Conservation (phyloP, 37 sponge, comb jelly and placozoan genomes). For the Spongilla lacustris region DNA sequence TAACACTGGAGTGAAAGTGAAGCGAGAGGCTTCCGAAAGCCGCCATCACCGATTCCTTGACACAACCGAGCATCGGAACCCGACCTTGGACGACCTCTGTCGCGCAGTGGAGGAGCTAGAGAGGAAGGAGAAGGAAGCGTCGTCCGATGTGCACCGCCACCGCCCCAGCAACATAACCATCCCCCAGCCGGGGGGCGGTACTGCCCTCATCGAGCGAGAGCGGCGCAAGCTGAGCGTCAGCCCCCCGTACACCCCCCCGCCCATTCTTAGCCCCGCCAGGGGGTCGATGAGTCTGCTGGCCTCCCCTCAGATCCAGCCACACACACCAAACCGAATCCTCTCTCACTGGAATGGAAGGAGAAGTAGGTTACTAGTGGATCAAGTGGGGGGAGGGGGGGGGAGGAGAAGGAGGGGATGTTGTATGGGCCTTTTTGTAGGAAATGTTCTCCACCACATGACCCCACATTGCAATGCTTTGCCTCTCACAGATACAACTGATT, state of each 20-base stretch:
- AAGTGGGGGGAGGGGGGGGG: neutral
- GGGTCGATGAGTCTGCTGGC: conserved; percentile 48
- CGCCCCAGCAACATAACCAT: conserved; percentile 58
- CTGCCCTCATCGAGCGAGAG: conserved; percentile 33
- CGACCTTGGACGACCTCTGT: conserved; percentile 73
- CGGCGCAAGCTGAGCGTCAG: conserved; percentile 35
- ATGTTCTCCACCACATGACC: too few relatives aligned
- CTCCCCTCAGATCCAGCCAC: neutral
- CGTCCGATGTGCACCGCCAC: conserved; percentile 11
- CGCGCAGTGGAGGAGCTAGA: conserved; percentile 66
- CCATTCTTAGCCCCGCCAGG: conserved; percentile 73
- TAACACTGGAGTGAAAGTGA: too few relatives aligned
- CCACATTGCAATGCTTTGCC: too few relatives aligned
- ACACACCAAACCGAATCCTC: conserved; percentile 50
- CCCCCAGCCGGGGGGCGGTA: conserved; percentile 3
- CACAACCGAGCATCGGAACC: neutral
- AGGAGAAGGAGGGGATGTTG: too few relatives aligned
- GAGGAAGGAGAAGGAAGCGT: conserved; percentile 26
- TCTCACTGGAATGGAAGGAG: conserved; percentile 45
- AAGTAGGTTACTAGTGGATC: conserved; percentile 10
- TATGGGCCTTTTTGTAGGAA: too few relatives aligned
- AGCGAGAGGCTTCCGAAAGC: too few relatives aligned
- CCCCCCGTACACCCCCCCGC: conserved; percentile 90
- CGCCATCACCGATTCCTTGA: too few relatives aligned
- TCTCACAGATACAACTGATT: neutral